A percentile compares a stretch with the other conserved stretches of the same genome.
Evolutionary conservation across 2,888 invertebrate genomes (phyloP).

Genomic region (Quadroppia sp.): DNA sequence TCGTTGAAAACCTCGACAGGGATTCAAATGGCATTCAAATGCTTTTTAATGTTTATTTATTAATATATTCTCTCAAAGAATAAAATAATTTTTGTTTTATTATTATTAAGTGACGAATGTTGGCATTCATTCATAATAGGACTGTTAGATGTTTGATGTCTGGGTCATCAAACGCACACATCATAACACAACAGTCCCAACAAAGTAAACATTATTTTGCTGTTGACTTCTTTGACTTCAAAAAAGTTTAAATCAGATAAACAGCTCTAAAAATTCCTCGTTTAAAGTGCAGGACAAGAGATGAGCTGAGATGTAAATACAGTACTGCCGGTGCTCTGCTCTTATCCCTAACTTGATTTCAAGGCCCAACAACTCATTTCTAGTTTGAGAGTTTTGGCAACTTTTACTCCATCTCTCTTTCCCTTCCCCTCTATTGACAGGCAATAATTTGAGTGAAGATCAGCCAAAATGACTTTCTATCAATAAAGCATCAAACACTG

Average conservation of each 20-base stretch:
- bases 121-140: background rate
- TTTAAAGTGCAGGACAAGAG: slow-evolving; percentile 16
- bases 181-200: slow-evolving; percentile 9
- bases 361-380: slow-evolving; percentile 32
- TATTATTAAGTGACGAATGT: background rate
- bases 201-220: slow-evolving; percentile 26
- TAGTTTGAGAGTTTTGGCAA: background rate
- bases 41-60: background rate
- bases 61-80: slow-evolving; percentile 16
- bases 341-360: slow-evolving; percentile 11
- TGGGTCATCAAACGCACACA: slow-evolving; percentile 29
- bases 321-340: background rate
- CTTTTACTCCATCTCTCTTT: background rate
- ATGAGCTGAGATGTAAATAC: slow-evolving; percentile 29
- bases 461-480: slow-evolving; percentile 24
- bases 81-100: slow-evolving; percentile 9
- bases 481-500: slow-evolving; percentile 21
- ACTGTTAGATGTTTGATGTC: background rate
- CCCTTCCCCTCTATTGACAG: slow-evolving; percentile 25
- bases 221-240: slow-evolving; percentile 1
- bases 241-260: slow-evolving; percentile 36
- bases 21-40: background rate
- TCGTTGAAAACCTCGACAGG: background rate
- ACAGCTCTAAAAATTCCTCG: slow-evolving; percentile 20
- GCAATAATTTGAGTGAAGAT: slow-evolving; percentile 29